Evolutionary conservation across 2,113 vertebrate species (phyloP), one percentile per base, ranked within the genome.

Genomic region (Ia io): DNA sequence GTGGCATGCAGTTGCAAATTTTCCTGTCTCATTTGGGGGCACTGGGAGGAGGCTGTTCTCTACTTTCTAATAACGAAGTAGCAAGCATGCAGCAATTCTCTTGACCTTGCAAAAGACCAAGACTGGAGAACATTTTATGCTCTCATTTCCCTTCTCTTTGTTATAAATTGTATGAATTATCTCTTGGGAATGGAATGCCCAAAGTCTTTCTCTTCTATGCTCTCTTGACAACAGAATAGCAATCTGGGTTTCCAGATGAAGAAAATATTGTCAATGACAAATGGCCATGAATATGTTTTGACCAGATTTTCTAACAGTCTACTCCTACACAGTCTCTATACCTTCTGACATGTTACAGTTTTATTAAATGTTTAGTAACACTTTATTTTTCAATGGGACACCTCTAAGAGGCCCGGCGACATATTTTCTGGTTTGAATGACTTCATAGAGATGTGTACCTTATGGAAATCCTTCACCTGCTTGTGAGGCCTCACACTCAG

Each of bases 241-340:
- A 28, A 59, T 87, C 89, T 83, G 51, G 37, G 30, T 82, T 93
- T 90, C 47, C 47, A 61, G 71, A 47, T 88, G n/a, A 84, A 83
- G 61, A 80, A 87, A 90, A 59, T 53, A 65, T n/a, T 76, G n/a
- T 67, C 83, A 71, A 82, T 89, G 73, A 73, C 28, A 95, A 94
- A 82, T 67, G 73, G 14, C 56, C 44, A 22, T 71, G 61, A 91
- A 47, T 63, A 79, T 47, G 30, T 25, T 71, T 77, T 40, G 30
- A 6, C n/a, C n/a, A 84, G 71, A 32, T 84, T 77, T 59, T 71
- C 11, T 12, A 74, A 30, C 1, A 49, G 49, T 61, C n/a, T 69
- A 53, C 40, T 79, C 59, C 40, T 9, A 49, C 10, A 16, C 32
- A 56, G 30, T 44, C 1, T 40, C 18, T 90, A 2, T 47, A 42